phyloP scores from a whole-genome alignment of 2,113 vertebrate species.

The Calidris pygmaea region DNA sequence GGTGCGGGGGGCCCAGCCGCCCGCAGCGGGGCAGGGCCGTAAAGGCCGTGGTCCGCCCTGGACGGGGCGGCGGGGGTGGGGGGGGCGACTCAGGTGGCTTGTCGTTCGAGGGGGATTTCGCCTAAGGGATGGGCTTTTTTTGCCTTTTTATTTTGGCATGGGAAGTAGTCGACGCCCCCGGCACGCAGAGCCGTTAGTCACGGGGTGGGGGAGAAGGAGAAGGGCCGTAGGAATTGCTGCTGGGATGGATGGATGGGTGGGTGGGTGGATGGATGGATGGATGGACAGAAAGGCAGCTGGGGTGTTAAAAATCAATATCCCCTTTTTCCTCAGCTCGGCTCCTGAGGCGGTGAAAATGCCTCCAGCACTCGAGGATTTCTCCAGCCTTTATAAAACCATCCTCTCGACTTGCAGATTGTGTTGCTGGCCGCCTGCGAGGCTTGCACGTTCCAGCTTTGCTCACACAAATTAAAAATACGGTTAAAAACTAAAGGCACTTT shows the following conservation, averaged over 20 bases:
- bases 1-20: too few relatives aligned
- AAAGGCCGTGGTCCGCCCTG: not conserved
- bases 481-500: not conserved
- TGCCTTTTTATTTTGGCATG: not conserved
- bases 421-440: not conserved
- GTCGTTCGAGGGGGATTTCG: not conserved
- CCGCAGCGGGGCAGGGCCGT: not conserved
- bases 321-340: not conserved
- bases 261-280: not conserved
- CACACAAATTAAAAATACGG: not conserved
- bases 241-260: not conserved
- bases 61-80: too few relatives aligned
- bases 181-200: constrained; percentile 2
- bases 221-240: not conserved
- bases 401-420: not conserved
- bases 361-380: not conserved
- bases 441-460: not conserved
- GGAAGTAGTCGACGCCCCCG: not conserved
- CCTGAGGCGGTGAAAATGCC: not conserved
- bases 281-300: not conserved
- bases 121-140: not conserved
- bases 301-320: not conserved
- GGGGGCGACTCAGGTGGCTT: not conserved
- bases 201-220: not conserved
- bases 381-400: not conserved